Conservation (phyloP, 2,113 vertebrate genomes). For the Camelus dromedarius region DNA sequence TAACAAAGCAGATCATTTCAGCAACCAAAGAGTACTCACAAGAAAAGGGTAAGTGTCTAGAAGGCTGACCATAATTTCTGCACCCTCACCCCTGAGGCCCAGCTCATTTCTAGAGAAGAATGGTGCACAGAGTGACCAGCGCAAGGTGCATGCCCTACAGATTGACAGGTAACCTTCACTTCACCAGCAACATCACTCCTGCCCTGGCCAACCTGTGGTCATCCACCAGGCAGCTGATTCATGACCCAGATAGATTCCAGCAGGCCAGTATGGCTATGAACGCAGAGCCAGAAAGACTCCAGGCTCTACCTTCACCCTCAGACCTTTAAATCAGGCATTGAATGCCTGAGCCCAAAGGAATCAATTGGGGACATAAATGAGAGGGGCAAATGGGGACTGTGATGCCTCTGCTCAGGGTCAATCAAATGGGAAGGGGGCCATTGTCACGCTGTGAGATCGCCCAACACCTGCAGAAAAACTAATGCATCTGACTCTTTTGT, state of each 20-base stretch:
- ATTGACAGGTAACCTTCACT: not conserved
- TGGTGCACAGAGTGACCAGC: not conserved
- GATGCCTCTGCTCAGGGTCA: not conserved
- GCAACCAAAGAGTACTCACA: not conserved
- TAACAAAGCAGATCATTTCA: not conserved
- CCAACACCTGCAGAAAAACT: not conserved
- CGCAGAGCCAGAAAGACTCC: not conserved
- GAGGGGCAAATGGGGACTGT: not conserved
- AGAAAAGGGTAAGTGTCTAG: not conserved
- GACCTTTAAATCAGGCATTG: not conserved
- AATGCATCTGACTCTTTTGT: not conserved
- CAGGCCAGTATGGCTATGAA: not conserved
- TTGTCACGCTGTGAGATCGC: not conserved
- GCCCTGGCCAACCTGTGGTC: not conserved
- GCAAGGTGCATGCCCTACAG: rapidly evolving
- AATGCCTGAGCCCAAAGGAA: not conserved
- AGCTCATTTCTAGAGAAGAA: not conserved
- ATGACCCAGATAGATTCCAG: not conserved
- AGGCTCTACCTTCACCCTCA: not conserved
- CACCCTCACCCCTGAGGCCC: not conserved
- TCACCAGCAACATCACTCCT: not conserved
- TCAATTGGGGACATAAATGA: not conserved
- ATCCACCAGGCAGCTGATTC: not conserved
- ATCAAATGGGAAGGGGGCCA: not conserved
- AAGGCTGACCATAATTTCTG: not conserved